Evolutionary conservation across 2,797 vertebrate species (phyloP).

Genomic region (Anas capensis): DNA sequence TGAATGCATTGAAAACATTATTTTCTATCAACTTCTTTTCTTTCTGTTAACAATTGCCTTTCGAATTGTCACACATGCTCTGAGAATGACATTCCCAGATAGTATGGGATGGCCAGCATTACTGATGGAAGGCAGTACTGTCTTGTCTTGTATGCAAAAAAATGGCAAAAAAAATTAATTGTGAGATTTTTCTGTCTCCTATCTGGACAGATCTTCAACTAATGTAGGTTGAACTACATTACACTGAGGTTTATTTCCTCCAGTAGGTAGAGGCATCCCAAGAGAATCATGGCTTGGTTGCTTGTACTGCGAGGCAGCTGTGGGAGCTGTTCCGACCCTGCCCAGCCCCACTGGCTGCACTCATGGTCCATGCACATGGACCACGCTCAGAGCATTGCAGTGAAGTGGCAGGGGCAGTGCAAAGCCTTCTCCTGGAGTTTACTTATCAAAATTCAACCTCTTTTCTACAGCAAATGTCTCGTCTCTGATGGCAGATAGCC

Average conservation of each 20-base stretch:
- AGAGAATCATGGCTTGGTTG: not conserved
- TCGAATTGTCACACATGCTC: not conserved
- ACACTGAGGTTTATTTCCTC: not conserved
- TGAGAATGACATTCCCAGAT: not conserved
- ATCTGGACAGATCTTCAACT: not conserved
- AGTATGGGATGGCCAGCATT: not conserved
- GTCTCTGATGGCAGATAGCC: not conserved
- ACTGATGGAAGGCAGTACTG: not conserved
- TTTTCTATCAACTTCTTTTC: not conserved
- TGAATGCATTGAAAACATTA: not conserved
- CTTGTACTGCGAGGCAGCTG: not conserved
- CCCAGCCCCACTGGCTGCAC: not conserved
- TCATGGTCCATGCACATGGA: fast-evolving
- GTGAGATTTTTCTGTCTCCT: fast-evolving
- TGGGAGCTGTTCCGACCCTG: not conserved
- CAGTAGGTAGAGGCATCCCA: not conserved
- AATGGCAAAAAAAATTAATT: no score
- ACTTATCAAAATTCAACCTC: not conserved
- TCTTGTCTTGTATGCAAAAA: not conserved
- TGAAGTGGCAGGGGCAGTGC: not conserved
- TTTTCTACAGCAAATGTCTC: not conserved
- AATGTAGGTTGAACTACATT: not conserved
- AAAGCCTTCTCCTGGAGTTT: not conserved
- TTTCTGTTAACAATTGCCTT: not conserved
- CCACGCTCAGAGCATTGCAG: not conserved